A percentile compares a stretch with the other conserved stretches of the same genome.
Conservation (phyloP, 2,888 invertebrate genomes). For the Tillus elongatus region DNA sequence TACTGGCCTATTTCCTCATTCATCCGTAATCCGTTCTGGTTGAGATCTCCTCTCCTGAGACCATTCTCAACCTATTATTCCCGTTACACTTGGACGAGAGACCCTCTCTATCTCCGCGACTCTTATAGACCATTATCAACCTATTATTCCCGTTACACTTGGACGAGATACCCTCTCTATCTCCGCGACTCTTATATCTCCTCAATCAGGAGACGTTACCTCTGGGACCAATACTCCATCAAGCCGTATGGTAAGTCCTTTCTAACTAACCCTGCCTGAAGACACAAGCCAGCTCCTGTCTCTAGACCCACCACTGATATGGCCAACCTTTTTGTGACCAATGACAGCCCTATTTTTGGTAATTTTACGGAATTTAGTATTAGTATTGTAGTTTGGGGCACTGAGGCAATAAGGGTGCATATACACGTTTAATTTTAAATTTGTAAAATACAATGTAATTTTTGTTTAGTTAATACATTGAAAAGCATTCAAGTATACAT, state of each 20-base stretch:
- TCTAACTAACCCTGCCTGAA: no score
- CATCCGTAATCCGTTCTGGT: slow-evolving; percentile 85
- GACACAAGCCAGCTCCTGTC: no score
- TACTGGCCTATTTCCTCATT: slow-evolving; percentile 69
- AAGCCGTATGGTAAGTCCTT: slow-evolving; percentile 82
- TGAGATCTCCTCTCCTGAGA: slow-evolving; percentile 70
- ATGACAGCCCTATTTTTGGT: no score
- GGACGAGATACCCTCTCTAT: slow-evolving; percentile 66
- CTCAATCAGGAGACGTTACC: slow-evolving; percentile 81
- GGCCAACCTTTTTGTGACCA: no score
- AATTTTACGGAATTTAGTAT: no score
- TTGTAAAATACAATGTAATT: no score
- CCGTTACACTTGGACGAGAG: slow-evolving; percentile 58
- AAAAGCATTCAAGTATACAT: no score
- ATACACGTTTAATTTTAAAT: no score
- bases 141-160: slow-evolving; percentile 52
- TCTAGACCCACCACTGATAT: no score
- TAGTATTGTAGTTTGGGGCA: no score
- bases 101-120: slow-evolving; percentile 73
- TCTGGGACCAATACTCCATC: slow-evolving; percentile 86
- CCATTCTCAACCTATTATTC: slow-evolving; percentile 59
- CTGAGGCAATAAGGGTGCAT: no score
- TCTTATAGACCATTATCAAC: slow-evolving; percentile 70
- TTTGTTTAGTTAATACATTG: no score
- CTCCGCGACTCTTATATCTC: slow-evolving; percentile 83